Percentiles rank a stretch among this genome's conserved stretches.
Conservation (phyloP, 30 jellyfish, hydroid and myxozoan genomes). For the Catostylus mosaicus region DNA sequence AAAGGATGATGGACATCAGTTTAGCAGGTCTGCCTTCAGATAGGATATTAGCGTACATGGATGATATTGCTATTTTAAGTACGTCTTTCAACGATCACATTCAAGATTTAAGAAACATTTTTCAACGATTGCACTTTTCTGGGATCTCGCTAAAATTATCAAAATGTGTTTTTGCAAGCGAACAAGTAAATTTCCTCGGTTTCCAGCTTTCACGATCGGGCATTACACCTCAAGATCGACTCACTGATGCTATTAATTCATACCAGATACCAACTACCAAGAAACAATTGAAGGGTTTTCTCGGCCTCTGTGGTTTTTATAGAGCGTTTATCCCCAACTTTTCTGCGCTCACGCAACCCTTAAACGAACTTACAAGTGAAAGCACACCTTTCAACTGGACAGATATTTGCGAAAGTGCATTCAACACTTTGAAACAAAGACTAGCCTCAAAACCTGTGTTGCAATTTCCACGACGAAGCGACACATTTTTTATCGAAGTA, state of each 20-base stretch:
- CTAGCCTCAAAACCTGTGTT: conserved; percentile 23
- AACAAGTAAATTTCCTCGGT: conserved; percentile 46
- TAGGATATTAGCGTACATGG: conserved; percentile 27
- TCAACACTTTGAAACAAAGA: conserved; percentile 2
- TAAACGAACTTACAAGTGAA: conserved; percentile 28
- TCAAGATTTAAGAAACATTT: background rate
- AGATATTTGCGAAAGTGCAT: conserved; percentile 32
- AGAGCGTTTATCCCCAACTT: conserved; percentile 46
- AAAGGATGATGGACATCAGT: conserved; percentile 24
- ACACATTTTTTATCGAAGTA: conserved; percentile 15
- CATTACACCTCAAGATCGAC: conserved; percentile 50
- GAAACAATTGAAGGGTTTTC: conserved; percentile 46
- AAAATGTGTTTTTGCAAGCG: conserved; percentile 54
- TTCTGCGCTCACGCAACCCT: conserved; percentile 48
- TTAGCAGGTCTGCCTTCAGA: conserved; percentile 36
- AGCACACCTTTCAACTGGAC: conserved; percentile 23
- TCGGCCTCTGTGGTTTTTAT: conserved; percentile 62
- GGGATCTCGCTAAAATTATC: conserved; percentile 34
- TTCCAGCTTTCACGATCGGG: conserved; percentile 38
- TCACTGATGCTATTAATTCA: conserved; percentile 22
- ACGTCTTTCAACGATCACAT: conserved; percentile 7
- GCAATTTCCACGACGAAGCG: conserved; percentile 24
- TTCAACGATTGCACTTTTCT: conserved; percentile 14
- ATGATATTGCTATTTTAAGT: too few species aligned
- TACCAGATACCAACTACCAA: conserved; percentile 40